Evolutionary conservation across 2,113 vertebrate genomes (phyloP), one percentile per base, ranked within the genome.

Genomic region (Lipophrys pholis): DNA sequence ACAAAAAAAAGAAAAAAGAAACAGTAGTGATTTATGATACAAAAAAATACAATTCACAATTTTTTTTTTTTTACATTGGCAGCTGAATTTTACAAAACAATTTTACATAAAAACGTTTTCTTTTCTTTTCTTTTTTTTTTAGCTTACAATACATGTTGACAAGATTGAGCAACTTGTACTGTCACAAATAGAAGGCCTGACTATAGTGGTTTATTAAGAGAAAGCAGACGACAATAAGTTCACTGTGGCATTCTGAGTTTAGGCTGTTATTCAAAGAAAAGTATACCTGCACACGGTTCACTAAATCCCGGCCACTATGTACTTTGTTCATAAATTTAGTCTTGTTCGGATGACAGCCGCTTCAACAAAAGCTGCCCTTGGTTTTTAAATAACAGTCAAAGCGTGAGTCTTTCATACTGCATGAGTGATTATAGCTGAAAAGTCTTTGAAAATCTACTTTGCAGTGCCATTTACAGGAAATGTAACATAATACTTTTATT

Each of bases 31-130:
- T 87, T 86, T 89, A 91, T 89, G 78, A 86, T 92, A 94, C 89
- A 93, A 93, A 92, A 83, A 90, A 89, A 91, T 92, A 92, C 92
- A 90, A 63, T 93, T 92, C 86, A 91, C 89, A 89, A 92, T 84
- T 30, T 78, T 61, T 76, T 63, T 91, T 87, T 92, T 70, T 93
- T 85, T 91, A 93, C 93, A 93, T 84, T 93, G 92, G 92, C 91
- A 93, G 90, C 90, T 89, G 87, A 91, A 91, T 92, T 92, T 92
- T 93, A 94, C 89, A 93, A 93, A 93, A 90, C 81, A 85, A 76
- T 66, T 92, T 88, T 83, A 91, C 89, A 91, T 78, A 85, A 78
- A 91, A 89, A 89, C 45, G 52, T 81, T 79, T 69, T 79, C 21
- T 30, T 30, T 30, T 30, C 21, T 30, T 30, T 30, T 30, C 4